phyloP scores from a whole-genome alignment of 2,797 vertebrate species.

The Pachyuromys duprasi region DNA sequence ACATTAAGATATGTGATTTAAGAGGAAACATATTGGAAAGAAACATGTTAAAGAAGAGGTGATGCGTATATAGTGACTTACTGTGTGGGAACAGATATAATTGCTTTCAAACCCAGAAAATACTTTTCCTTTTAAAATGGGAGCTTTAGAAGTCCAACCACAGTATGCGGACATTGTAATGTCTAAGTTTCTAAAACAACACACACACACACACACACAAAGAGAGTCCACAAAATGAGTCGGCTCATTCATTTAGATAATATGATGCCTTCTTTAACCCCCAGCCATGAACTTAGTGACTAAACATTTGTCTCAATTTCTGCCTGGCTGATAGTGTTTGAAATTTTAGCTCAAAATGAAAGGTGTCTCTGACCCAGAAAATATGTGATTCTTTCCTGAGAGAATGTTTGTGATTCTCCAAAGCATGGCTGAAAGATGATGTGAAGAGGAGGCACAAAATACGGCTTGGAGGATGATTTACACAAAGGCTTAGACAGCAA shows the following conservation, averaged over 20 bases:
- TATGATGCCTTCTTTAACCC: background rate
- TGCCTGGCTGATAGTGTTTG: conserved; percentile 13
- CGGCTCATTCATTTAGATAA: background rate
- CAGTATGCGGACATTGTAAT: conserved; percentile 68
- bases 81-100: conserved; percentile 68
- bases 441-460: conserved; percentile 75
- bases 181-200: conserved; percentile 60
- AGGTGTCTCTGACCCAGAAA: conserved; percentile 60
- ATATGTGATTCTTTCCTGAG: conserved; percentile 68
- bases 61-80: conserved; percentile 31
- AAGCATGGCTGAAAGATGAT: conserved; percentile 52
- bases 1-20: background rate
- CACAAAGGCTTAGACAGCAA: conserved; percentile 66
- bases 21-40: conserved; percentile 13
- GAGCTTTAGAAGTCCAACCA: conserved; percentile 82
- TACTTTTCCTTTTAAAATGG: conserved; percentile 78
- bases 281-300: background rate
- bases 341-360: conserved; percentile 75
- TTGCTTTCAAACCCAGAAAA: conserved; percentile 83
- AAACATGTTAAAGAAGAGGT: conserved; percentile 44
- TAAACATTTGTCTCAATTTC: conserved; percentile 43
- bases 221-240: background rate
- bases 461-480: conserved; percentile 56
- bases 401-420: conserved; percentile 45
- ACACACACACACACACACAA: background rate